Conservation (phyloP, 1,140 invertebrate genomes). For the Geopemphigus sp. region DNA sequence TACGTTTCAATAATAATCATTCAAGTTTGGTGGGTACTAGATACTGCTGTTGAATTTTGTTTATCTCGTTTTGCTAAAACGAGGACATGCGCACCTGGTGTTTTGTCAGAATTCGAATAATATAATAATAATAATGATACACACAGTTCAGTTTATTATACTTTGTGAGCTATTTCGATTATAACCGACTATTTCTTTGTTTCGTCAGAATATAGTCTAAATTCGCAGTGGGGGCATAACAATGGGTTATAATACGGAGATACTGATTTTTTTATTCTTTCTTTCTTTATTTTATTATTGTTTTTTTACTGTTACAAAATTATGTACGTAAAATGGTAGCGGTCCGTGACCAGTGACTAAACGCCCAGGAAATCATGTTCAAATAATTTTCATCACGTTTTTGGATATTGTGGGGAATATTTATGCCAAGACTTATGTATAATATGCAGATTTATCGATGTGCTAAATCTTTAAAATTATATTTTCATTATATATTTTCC, state of each 20-base stretch:
- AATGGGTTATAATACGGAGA: slow-evolving; percentile 37
- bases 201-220: slow-evolving; percentile 17
- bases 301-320: slow-evolving; percentile 48
- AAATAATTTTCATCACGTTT: slow-evolving; percentile 39
- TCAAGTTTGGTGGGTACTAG: background rate
- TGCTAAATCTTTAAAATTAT: background rate
- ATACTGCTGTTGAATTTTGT: background rate
- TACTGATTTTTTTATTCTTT: slow-evolving; percentile 46
- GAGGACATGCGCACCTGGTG: slow-evolving; percentile 22
- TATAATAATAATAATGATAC: slow-evolving; percentile 31
- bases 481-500: background rate
- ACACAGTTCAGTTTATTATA: slow-evolving; percentile 9
- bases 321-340: slow-evolving; percentile 43
- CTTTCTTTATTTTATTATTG: slow-evolving; percentile 12
- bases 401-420: background rate
- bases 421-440: too few relatives aligned
- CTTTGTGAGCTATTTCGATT: slow-evolving; percentile 43
- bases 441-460: background rate
- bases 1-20: background rate
- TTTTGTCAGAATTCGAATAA: slow-evolving; percentile 39
- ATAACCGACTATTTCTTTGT: slow-evolving; percentile 43
- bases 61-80: slow-evolving; percentile 28
- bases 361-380: slow-evolving; percentile 39
- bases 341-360: slow-evolving; percentile 34
- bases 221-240: slow-evolving; percentile 37